These are phyloP conservation scores for Eupristina koningsbergeri DNA, from an alignment of 1,140 invertebrate species.

Conservation along the genomic window DNA sequence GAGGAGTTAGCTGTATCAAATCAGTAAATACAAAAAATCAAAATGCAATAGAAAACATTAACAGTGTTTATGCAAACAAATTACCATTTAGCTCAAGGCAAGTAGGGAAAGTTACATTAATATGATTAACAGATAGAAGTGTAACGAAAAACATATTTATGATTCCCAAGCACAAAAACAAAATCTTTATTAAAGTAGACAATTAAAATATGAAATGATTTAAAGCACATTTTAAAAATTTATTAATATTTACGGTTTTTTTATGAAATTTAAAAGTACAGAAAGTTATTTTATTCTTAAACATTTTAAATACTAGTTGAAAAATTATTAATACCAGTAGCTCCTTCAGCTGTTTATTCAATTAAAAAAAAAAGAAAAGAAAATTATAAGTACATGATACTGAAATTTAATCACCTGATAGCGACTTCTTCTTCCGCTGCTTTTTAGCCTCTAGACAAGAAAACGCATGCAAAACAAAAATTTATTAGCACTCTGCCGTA, in stretches of 20 bases:
- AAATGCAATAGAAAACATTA: slow-evolving; percentile 51
- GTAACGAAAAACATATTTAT: slow-evolving; percentile 30
- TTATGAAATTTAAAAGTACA: slow-evolving; percentile 45
- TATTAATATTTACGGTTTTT: slow-evolving; percentile 33
- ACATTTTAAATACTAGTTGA: slow-evolving; percentile 36
- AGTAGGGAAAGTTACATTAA: slow-evolving; percentile 45
- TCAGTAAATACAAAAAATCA: slow-evolving; percentile 38
- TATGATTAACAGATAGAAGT: slow-evolving; percentile 31
- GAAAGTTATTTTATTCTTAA: slow-evolving; percentile 45
- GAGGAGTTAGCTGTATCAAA: slow-evolving; percentile 36
- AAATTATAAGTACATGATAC: slow-evolving; percentile 58
- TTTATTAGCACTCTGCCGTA: slow-evolving; percentile 74
- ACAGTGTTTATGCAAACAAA: slow-evolving; percentile 49
- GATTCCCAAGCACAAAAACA: slow-evolving; percentile 44
- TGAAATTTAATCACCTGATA: slow-evolving; percentile 82
- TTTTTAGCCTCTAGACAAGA: slow-evolving; percentile 90
- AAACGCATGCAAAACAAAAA: slow-evolving; percentile 78
- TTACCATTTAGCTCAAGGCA: slow-evolving; percentile 42
- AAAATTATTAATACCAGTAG: slow-evolving; percentile 45
- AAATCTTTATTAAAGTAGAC: slow-evolving; percentile 41
- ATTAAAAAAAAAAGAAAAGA: slow-evolving; percentile 48
- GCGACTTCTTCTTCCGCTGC: slow-evolving; percentile 90
- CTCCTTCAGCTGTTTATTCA: slow-evolving; percentile 51
- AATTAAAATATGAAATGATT: slow-evolving; percentile 57
- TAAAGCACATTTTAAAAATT: slow-evolving; percentile 21